Evolutionary conservation across 2,797 vertebrate species (phyloP).

Genomic region (Arrhamphus sclerolepis): DNA sequence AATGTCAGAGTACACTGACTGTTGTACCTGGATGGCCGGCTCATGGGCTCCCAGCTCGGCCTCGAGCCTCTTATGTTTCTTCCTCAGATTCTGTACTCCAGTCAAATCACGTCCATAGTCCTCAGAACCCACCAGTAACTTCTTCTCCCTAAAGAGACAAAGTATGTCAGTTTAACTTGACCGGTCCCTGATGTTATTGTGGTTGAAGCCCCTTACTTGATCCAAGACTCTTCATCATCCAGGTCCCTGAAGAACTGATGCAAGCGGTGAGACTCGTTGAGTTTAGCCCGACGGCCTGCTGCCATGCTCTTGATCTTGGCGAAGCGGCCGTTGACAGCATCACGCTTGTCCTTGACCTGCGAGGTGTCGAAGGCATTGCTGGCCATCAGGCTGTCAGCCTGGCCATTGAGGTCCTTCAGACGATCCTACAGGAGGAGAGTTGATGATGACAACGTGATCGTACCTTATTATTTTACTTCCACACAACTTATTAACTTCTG

Average conservation of each 20-base stretch:
- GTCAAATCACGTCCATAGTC: constrained; percentile 98
- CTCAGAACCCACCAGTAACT: constrained; percentile 95
- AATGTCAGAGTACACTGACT: too few relatives aligned
- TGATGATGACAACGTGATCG: background rate
- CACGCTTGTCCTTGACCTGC: constrained; percentile 94
- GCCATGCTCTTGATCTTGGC: constrained; percentile 95
- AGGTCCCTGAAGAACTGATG: constrained; percentile 99
- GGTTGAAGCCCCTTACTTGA: constrained; percentile 95
- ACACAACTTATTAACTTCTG: background rate
- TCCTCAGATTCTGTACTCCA: constrained; percentile 97
- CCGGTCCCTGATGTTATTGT: background rate
- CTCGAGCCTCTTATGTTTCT: constrained; percentile 97
- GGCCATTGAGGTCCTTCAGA: constrained; percentile 94
- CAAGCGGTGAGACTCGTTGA: constrained; percentile 96
- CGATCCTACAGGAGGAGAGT: constrained; percentile 84
- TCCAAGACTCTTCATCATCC: constrained; percentile 98
- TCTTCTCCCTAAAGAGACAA: constrained; percentile 87
- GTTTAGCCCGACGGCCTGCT: constrained; percentile 84
- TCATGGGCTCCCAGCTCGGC: constrained; percentile 96
- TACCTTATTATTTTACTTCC: background rate
- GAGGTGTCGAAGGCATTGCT: constrained; percentile 96
- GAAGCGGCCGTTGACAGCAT: constrained; percentile 92
- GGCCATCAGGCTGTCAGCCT: constrained; percentile 96
- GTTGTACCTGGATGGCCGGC: constrained; percentile 92
- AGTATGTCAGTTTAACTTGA: background rate